Conservation (phyloP, 53 echinoderm and acorn worm species). For the Crossaster papposus region DNA sequence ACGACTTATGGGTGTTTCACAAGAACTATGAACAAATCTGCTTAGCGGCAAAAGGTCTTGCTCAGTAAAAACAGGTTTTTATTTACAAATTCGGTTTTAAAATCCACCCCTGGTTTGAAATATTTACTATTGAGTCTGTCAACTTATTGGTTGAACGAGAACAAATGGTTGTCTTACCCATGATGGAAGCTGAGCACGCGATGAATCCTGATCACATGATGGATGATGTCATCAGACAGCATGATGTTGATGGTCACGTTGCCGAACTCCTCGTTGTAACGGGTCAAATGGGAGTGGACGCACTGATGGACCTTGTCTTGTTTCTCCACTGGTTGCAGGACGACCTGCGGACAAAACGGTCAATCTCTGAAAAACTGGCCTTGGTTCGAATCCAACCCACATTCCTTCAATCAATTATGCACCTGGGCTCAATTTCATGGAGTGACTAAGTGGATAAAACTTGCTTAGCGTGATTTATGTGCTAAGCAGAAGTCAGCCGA, state of each 20-base stretch:
- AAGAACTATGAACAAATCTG: no score
- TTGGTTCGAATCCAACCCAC: neutral
- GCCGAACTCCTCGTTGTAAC: slow-evolving; percentile 99
- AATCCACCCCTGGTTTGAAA: no score
- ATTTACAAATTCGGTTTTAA: no score
- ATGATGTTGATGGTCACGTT: slow-evolving; percentile 97
- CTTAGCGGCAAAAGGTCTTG: no score
- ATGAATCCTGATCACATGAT: slow-evolving; percentile 93
- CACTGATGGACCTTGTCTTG: slow-evolving; percentile 93
- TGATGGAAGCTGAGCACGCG: slow-evolving; percentile 96
- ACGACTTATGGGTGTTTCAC: no score
- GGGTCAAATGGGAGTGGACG: slow-evolving; percentile 88
- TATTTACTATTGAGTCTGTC: no score
- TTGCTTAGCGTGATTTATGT: no score
- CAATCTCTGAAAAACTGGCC: neutral
- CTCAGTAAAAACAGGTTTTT: no score
- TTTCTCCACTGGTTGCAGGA: slow-evolving; percentile 80
- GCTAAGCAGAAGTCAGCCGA: no score
- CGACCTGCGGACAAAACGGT: slow-evolving; percentile 64
- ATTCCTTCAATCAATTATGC: neutral
- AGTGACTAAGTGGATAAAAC: no score
- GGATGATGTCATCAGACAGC: slow-evolving; percentile 95
- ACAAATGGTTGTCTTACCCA: slow-evolving; percentile 68
- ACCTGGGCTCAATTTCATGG: no score
- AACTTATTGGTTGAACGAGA: neutral